Evolutionary conservation across 2,113 vertebrate species (phyloP), one percentile per base, ranked within the genome.

Genomic region (Donacobius atricapilla): DNA sequence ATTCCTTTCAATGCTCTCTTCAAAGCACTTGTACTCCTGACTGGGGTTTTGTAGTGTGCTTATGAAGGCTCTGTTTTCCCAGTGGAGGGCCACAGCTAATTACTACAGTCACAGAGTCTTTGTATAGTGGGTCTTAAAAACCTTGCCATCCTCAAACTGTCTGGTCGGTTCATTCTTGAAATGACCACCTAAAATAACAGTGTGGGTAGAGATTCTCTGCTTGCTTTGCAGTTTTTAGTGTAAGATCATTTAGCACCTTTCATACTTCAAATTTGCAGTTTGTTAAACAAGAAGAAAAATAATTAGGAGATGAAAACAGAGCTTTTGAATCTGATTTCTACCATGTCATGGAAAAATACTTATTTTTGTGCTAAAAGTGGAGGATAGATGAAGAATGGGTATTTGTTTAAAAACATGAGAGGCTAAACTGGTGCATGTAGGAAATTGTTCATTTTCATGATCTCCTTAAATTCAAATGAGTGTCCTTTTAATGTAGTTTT

Each of bases 31-130:
- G 40, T 94, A 68, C 57, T 80, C 66, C 61, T 20, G 8, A 93
- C 92, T 92, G 81, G 69, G 75, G 50, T n/a, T 95, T 90, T 95
- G 83, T 96, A 94, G 94, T 39, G 50, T 73, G 91, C 93, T 96
- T 93, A 94, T 97, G 95, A 95, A 95, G 92, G 51, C 68, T 90
- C 93, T 22, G 7, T 45, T 96, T 96, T 94, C 92, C 87, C 50
- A 96, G 69, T 2, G 31, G 92, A 93, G 45, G 33, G 37, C 23
- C 77, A 83, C 56, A 79, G 76, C 90, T 96, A 96, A 97, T 97
- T 96, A 94, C 57, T 94, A 48, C 80, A 94, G 88, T 90, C 90
- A 94, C 66, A 69, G 70, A 83, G 33, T 60, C 33, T 89, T 93
- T 96, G 47, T 40, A 90, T 8, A 7, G 37, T 54, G 19, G 31